Percentiles rank a stretch among this genome's conserved stretches.
Conservation (phyloP, 2,888 invertebrate genomes). For the Ramazzottius varieornatus region DNA sequence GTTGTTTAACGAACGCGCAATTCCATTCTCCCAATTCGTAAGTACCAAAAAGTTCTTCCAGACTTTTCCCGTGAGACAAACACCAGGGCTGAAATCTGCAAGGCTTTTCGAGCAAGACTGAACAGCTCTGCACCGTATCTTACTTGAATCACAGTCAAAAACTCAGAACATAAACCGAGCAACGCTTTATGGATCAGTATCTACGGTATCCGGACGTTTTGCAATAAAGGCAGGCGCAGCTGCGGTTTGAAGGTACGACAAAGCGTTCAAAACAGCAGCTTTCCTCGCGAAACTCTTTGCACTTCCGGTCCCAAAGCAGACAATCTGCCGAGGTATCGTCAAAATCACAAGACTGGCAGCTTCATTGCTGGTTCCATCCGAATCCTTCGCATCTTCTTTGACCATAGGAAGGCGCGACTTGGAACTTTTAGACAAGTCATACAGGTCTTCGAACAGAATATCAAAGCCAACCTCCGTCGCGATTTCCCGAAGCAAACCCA, state of each 20-base stretch:
- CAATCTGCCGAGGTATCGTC: neutral
- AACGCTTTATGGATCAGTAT: too few relatives aligned
- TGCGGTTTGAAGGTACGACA: neutral
- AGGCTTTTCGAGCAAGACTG: too few relatives aligned
- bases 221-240: neutral
- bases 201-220: too few relatives aligned
- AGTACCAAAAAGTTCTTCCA: too few relatives aligned
- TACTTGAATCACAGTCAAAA: too few relatives aligned
- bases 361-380: neutral
- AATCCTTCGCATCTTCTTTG: neutral
- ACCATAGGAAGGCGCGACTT: neutral
- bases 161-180: too few relatives aligned
- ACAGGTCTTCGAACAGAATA: neutral
- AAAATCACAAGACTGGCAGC: neutral
- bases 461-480: neutral
- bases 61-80: too few relatives aligned
- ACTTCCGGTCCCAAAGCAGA: neutral
- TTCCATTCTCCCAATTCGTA: too few relatives aligned
- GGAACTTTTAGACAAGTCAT: neutral
- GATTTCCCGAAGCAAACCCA: neutral
- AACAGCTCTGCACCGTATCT: too few relatives aligned
- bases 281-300: neutral
- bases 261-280: neutral
- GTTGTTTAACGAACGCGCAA: too few relatives aligned
- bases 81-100: too few relatives aligned